Conservation (phyloP, 2,888 invertebrate genomes). For the Sympetrum striolatum region DNA sequence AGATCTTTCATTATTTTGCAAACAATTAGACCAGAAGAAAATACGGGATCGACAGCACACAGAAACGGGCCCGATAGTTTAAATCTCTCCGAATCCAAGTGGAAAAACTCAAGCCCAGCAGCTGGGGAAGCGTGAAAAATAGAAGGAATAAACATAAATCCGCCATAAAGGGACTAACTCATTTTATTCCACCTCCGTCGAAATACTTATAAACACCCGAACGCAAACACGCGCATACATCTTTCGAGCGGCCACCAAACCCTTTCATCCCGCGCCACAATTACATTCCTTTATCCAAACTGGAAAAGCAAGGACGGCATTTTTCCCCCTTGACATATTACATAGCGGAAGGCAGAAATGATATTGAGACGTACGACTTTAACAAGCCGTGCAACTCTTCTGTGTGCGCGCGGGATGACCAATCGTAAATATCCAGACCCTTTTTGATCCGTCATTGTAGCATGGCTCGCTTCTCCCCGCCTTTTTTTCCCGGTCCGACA, state of each 20-base stretch:
- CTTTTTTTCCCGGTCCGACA: not conserved
- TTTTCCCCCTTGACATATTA: not conserved
- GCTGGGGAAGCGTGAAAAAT: too few species aligned
- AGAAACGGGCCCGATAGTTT: too few species aligned
- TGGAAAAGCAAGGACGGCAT: not conserved
- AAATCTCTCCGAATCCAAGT: too few species aligned
- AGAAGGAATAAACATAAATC: not conserved
- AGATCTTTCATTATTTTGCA: too few species aligned
- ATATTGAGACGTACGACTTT: not conserved
- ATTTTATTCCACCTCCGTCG: not conserved
- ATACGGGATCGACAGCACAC: too few species aligned
- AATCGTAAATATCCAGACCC: not conserved
- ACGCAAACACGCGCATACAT: not conserved
- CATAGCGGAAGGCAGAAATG: not conserved
- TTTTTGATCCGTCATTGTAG: not conserved
- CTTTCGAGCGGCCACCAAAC: not conserved
- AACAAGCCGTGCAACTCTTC: conserved; percentile 6
- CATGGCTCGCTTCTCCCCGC: not conserved
- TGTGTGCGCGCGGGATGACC: not conserved
- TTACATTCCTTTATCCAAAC: not conserved
- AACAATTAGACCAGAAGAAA: too few species aligned
- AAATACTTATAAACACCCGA: not conserved
- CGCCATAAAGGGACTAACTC: not conserved
- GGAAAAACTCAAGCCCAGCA: too few species aligned
- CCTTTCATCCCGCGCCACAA: not conserved